A percentile compares a stretch with the other conserved stretches of the same genome.
These are phyloP conservation scores for Ichneumon xanthorius DNA, from an alignment of 2,888 invertebrate genomes.

Conservation along the genomic window DNA sequence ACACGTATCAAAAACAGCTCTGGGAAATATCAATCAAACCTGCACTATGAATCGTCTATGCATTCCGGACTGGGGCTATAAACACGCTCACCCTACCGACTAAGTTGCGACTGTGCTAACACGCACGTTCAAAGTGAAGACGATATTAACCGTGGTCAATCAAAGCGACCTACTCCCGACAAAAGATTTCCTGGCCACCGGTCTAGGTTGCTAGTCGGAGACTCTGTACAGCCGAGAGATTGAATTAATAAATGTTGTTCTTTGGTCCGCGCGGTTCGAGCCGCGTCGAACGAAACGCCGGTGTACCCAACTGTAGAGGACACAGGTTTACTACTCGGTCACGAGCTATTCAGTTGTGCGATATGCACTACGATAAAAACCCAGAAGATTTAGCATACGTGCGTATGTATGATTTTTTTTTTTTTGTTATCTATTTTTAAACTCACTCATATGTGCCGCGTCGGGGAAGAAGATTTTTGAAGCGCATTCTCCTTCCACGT, in stretches of 20 bases:
- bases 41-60: background rate
- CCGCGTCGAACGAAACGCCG: background rate
- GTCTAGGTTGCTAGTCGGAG: background rate
- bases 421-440: constrained; percentile 12
- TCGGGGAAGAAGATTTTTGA: constrained; percentile 77
- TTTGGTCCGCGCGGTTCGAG: background rate
- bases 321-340: background rate
- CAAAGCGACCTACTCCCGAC: background rate
- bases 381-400: background rate
- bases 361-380: background rate
- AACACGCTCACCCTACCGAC: constrained; percentile 31
- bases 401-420: background rate
- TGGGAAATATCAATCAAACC: background rate
- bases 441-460: constrained; percentile 80
- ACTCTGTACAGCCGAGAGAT: background rate
- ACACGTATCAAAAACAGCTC: background rate
- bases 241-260: background rate
- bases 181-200: background rate
- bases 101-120: constrained; percentile 41
- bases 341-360: background rate
- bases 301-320: background rate
- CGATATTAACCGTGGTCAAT: background rate
- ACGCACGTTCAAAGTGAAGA: constrained; percentile 16
- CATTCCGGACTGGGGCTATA: constrained; percentile 16
- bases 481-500: constrained; percentile 71